phyloP scores from a whole-genome alignment of 2,888 invertebrate species.

The Candidula unifasciata region DNA sequence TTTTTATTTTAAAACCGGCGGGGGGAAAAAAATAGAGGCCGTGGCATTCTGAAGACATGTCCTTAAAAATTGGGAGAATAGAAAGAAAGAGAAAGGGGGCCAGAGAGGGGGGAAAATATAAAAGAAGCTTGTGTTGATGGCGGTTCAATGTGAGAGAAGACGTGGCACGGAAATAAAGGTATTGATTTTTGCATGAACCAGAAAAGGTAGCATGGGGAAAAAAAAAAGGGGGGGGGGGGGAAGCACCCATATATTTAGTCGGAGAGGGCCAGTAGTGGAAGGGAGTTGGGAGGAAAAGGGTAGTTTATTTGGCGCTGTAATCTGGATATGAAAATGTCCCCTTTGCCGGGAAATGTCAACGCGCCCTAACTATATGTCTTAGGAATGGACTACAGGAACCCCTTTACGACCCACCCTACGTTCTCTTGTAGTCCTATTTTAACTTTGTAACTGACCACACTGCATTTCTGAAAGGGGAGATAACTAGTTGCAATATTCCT shows the following conservation, averaged over 20 bases:
- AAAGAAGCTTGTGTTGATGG: not conserved
- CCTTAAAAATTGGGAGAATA: not conserved
- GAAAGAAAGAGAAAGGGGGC: not conserved
- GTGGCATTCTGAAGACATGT: conserved; percentile 7
- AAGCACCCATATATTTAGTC: not conserved
- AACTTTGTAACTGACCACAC: too few species aligned
- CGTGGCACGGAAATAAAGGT: not conserved
- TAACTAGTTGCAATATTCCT: too few species aligned
- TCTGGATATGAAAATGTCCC: not conserved
- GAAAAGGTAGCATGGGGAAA: conserved; percentile 3
- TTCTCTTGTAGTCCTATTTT: too few species aligned
- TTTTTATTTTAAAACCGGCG: not conserved
- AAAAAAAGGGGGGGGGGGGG: not conserved
- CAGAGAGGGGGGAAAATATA: not conserved
- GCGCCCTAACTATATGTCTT: conserved; percentile 1
- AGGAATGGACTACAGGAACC: not conserved
- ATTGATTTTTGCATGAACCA: conserved; percentile 11
- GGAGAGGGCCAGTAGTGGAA: too few species aligned
- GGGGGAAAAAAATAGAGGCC: not conserved
- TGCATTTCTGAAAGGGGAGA: too few species aligned
- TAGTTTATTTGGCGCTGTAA: conserved; percentile 4
- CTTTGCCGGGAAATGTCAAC: conserved; percentile 5
- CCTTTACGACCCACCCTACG: too few species aligned
- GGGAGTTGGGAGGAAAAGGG: not conserved
- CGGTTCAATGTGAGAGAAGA: not conserved